Conservation (phyloP, 2,113 vertebrate genomes). For the Xerus inauris region DNA sequence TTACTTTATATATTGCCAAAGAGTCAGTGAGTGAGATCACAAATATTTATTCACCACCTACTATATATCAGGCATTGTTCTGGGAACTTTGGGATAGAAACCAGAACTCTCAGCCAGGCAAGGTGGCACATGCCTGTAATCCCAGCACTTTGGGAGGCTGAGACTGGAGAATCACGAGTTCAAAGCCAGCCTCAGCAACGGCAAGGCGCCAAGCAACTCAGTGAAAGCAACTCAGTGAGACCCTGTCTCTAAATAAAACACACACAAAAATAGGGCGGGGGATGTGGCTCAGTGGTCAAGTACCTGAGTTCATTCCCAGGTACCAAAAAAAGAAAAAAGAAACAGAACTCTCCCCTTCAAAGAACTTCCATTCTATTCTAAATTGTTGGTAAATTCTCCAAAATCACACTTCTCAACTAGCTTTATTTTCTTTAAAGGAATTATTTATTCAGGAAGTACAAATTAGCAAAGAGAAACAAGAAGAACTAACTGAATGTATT, state of each 20-base stretch:
- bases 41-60: neutral
- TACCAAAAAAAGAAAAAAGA: no score
- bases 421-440: slow-evolving; percentile 67
- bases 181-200: no score
- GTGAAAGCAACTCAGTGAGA: no score
- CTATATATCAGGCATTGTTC: neutral
- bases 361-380: neutral
- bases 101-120: neutral
- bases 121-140: no score
- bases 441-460: neutral
- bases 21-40: neutral
- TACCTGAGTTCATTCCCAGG: no score
- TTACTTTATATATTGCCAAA: neutral
- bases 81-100: neutral
- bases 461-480: slow-evolving; percentile 58
- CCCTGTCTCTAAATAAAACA: no score
- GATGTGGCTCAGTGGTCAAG: no score
- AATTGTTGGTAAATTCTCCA: neutral
- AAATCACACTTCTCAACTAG: neutral
- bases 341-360: neutral
- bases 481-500: slow-evolving; percentile 66
- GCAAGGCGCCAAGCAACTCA: no score
- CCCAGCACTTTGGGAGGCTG: no score
- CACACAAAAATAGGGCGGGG: no score
- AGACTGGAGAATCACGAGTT: no score